Conservation (phyloP, 2,888 invertebrate genomes). For the Sicus ferrugineus region DNA sequence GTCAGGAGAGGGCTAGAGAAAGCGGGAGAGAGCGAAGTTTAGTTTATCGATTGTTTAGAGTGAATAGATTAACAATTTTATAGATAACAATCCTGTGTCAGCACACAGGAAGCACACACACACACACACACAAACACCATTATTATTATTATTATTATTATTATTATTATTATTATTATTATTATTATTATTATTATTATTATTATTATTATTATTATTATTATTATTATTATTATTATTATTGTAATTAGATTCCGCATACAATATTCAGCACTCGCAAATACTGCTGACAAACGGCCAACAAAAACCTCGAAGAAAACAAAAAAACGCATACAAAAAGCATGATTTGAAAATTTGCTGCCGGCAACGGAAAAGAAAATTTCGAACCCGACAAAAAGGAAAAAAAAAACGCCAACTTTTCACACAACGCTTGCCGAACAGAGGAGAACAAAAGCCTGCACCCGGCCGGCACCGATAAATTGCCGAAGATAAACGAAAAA, state of each 20-base stretch:
- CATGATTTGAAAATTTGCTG: slow-evolving; percentile 11
- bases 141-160: not conserved
- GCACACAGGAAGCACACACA: no score
- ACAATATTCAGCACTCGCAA: not conserved
- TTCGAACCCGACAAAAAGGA: slow-evolving; percentile 10
- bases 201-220: not conserved
- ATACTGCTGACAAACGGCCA: not conserved
- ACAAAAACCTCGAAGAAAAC: not conserved
- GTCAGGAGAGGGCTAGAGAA: not conserved
- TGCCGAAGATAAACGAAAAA: slow-evolving; percentile 43
- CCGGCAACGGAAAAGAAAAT: slow-evolving; percentile 23
- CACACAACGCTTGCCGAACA: slow-evolving; percentile 1
- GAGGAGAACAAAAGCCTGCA: slow-evolving; percentile 9
- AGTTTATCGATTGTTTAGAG: no score
- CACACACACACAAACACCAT: not conserved
- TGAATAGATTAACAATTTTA: no score
- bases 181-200: not conserved
- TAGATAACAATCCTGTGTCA: slow-evolving; percentile 4
- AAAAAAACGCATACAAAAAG: not conserved
- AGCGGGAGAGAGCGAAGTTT: slow-evolving; percentile 5
- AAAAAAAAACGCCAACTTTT: not conserved
- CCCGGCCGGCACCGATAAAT: slow-evolving; percentile 43
- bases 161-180: not conserved
- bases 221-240: not conserved
- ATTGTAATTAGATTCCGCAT: not conserved